Evolutionary conservation across 2,113 vertebrate genomes (phyloP).

Genomic region (Antechinus stuartii): DNA sequence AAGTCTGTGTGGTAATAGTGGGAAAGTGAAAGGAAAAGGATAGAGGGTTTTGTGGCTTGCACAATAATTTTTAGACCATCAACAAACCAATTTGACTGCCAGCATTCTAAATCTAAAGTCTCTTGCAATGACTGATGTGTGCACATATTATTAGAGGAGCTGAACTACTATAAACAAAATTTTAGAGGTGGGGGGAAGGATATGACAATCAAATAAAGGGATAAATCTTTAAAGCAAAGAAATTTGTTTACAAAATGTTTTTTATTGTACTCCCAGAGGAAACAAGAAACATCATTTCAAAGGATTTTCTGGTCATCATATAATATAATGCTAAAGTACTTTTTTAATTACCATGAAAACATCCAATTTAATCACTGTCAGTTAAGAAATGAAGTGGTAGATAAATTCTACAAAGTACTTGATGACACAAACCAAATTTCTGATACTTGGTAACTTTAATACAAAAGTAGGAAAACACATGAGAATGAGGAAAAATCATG

Average conservation of each 20-base stretch:
- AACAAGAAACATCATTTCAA: background rate
- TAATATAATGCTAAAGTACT: background rate
- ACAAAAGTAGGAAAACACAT: too few species aligned
- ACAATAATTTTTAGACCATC: background rate
- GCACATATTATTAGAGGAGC: background rate
- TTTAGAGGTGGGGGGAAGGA: too few species aligned
- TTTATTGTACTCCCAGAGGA: too few species aligned
- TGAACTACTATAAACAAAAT: background rate
- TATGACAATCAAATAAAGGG: background rate
- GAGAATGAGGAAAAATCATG: too few species aligned
- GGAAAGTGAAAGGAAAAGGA: background rate
- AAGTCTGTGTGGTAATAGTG: background rate
- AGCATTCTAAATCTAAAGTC: background rate
- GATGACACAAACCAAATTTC: too few species aligned
- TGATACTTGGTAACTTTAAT: too few species aligned
- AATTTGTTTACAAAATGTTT: background rate
- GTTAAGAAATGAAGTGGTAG: background rate
- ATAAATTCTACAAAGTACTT: background rate
- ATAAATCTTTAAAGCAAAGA: background rate
- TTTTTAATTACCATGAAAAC: background rate
- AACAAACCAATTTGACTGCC: background rate
- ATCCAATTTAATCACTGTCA: background rate
- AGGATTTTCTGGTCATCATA: background rate
- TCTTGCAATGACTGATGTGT: background rate
- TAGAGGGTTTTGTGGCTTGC: background rate